These are phyloP conservation scores for Porites cylindrica DNA, from an alignment of 92 coral and sea anemone genomes.

Conservation along the genomic window DNA sequence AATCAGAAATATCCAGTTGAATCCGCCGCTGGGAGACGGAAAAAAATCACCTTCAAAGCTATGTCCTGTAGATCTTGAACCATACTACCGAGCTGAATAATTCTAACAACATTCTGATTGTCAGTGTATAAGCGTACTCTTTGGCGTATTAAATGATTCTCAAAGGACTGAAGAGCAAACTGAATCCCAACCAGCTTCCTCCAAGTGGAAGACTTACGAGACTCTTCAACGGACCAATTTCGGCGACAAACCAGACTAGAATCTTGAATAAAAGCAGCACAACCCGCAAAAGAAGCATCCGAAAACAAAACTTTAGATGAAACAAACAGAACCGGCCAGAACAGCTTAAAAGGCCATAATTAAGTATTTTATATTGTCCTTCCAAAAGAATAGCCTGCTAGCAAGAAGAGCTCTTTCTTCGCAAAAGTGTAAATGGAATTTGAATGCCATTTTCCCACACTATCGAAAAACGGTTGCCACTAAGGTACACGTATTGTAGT, in stretches of 20 bases:
- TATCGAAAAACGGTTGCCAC: too few species aligned
- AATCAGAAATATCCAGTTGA: constrained; percentile 28
- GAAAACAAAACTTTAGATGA: constrained; percentile 2
- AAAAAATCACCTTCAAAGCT: constrained; percentile 23
- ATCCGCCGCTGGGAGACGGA: background rate
- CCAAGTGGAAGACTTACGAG: constrained; percentile 28
- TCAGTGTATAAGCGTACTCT: background rate
- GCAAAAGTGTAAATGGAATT: background rate
- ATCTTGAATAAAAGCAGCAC: constrained; percentile 5
- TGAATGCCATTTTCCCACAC: too few species aligned
- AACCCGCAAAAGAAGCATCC: constrained; percentile 1
- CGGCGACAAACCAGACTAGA: constrained; percentile 9
- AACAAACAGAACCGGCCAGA: constrained; percentile 7
- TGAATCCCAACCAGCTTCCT: constrained; percentile 16
- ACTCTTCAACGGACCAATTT: constrained; percentile 20
- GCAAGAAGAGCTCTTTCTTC: background rate
- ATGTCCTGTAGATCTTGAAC: constrained; percentile 23
- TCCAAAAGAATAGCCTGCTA: background rate
- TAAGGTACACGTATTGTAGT: too few species aligned
- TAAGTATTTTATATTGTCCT: background rate
- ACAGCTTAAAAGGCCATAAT: background rate
- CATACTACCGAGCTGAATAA: constrained; percentile 14
- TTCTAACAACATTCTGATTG: constrained; percentile 17
- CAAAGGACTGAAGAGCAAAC: constrained; percentile 12
- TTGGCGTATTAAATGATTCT: background rate